Conservation (phyloP, 2,113 vertebrate species). For the Micronisus gabar region DNA sequence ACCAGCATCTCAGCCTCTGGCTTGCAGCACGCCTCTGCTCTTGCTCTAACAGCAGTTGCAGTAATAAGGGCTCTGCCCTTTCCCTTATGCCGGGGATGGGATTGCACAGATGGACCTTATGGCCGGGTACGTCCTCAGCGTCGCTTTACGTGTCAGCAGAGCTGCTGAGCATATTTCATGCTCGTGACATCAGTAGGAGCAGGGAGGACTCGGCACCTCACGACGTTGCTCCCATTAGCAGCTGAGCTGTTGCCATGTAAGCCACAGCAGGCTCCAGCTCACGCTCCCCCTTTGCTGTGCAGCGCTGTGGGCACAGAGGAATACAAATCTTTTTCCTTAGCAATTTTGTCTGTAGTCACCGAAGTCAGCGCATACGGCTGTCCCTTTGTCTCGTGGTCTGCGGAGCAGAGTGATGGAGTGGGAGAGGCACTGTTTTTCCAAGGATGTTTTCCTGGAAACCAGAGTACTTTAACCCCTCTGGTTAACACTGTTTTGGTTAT, state of each 20-base stretch:
- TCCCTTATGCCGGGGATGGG: rapidly evolving
- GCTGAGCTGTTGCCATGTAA: neutral
- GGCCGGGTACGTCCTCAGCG: rapidly evolving
- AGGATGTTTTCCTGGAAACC: neutral
- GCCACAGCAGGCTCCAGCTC: neutral
- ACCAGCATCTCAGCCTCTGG: neutral
- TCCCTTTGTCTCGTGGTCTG: neutral
- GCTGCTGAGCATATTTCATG: neutral
- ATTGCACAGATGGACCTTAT: neutral
- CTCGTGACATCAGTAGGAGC: neutral
- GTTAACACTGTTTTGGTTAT: neutral
- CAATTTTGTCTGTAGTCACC: neutral
- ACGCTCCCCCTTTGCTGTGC: neutral
- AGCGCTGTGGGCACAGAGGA: neutral
- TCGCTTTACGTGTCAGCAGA: neutral
- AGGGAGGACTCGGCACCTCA: neutral
- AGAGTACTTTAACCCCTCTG: neutral
- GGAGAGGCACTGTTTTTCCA: neutral
- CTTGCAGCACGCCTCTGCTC: neutral
- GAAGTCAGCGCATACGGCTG: rapidly evolving
- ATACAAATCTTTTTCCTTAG: neutral
- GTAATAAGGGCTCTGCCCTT: neutral
- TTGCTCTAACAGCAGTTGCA: neutral
- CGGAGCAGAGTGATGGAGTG: neutral
- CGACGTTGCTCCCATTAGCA: neutral